Conservation (phyloP, 2,113 vertebrate species). For the Empidonax traillii region DNA sequence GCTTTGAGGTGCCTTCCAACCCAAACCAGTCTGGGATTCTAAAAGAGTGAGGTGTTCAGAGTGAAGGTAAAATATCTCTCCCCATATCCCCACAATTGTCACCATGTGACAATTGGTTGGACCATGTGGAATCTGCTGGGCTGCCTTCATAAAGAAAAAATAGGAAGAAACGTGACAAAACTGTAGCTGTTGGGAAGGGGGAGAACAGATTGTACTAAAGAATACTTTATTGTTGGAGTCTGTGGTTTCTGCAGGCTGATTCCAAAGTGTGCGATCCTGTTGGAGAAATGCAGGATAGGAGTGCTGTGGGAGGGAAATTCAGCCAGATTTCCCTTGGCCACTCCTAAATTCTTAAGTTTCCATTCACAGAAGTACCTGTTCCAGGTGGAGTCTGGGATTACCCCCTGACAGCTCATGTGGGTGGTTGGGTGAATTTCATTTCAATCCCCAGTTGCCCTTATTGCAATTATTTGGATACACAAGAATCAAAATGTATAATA, state of each 20-base stretch:
- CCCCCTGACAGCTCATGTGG: rapidly evolving
- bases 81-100: rapidly evolving
- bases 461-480: background rate
- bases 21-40: background rate
- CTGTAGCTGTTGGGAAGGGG: background rate
- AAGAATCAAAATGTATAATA: background rate
- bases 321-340: background rate
- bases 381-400: background rate
- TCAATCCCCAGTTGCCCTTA: rapidly evolving
- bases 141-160: background rate
- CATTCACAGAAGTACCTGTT: background rate
- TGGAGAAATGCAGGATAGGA: background rate
- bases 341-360: background rate
- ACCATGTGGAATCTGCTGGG: background rate
- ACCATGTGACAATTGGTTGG: background rate
- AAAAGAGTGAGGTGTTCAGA: background rate
- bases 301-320: background rate
- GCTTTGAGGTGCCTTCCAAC: background rate
- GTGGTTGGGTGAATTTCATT: background rate
- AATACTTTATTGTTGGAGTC: background rate
- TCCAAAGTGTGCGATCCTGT: background rate
- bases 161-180: background rate
- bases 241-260: background rate
- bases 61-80: background rate
- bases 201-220: background rate